These are phyloP conservation scores for Octonoba sinensis DNA, from an alignment of 2,888 invertebrate species.

Conservation along the genomic window DNA sequence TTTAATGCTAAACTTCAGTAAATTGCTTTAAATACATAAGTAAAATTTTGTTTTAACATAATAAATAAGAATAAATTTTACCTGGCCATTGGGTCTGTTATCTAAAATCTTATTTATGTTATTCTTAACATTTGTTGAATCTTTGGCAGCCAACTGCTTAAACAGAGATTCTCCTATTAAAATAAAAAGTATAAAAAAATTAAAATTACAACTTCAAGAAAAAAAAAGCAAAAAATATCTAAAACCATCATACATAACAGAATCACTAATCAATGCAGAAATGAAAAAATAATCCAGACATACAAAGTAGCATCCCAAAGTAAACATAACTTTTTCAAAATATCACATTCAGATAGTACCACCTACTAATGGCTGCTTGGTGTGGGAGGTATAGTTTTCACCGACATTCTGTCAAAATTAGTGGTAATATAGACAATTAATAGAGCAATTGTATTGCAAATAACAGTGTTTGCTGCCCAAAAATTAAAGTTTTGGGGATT, in stretches of 20 bases:
- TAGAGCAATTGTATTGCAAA: no score
- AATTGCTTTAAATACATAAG: no score
- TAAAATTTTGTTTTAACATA: neutral
- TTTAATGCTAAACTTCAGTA: no score
- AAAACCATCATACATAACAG: neutral
- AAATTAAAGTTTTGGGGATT: no score
- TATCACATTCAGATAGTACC: no score
- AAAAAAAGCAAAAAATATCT: neutral
- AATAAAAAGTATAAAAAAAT: neutral
- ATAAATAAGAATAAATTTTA: constrained; percentile 9
- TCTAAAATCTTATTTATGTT: constrained; percentile 47
- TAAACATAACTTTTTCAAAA: no score
- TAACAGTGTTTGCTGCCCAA: no score
- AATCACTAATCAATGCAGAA: neutral
- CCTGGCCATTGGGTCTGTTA: constrained; percentile 45
- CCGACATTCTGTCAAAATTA: no score
- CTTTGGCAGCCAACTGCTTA: constrained; percentile 45
- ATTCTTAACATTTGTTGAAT: constrained; percentile 34
- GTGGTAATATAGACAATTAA: no score
- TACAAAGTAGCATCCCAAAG: neutral
- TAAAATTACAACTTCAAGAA: neutral
- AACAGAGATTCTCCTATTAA: constrained; percentile 56
- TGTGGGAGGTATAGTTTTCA: no score
- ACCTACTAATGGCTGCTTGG: no score
- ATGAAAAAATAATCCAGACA: no score